A percentile compares a stretch with the other conserved stretches of the same genome.
phyloP scores from a whole-genome alignment of 1,140 invertebrate genomes.

The Oncopodura yosiiana region DNA sequence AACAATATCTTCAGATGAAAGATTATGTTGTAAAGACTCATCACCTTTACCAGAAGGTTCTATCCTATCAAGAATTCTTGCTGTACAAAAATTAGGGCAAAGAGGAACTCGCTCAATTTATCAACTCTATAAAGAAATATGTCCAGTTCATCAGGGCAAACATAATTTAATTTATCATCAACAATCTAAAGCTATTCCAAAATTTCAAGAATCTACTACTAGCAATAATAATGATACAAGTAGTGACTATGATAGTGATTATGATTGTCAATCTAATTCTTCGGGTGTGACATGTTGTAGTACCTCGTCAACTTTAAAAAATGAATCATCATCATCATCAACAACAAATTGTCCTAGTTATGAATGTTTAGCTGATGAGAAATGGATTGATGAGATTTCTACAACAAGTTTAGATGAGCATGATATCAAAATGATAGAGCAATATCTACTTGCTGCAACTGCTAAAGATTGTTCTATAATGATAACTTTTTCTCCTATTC shows the following conservation, averaged over 20 bases:
- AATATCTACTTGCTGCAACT: slow-evolving; percentile 46
- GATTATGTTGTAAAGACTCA: slow-evolving; percentile 8
- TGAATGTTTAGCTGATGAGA: slow-evolving; percentile 13
- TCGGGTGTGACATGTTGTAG: too few relatives aligned
- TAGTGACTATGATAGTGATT: too few relatives aligned
- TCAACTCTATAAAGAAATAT: slow-evolving; percentile 36
- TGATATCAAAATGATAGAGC: slow-evolving; percentile 39
- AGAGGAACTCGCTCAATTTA: slow-evolving; percentile 35
- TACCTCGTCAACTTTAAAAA: too few relatives aligned
- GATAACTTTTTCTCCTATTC: slow-evolving; percentile 40
- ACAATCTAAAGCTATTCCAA: too few relatives aligned
- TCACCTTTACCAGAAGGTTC: slow-evolving; percentile 37
- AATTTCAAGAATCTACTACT: too few relatives aligned
- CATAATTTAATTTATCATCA: background rate
- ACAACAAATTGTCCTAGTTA: slow-evolving; percentile 20
- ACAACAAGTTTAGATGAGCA: background rate
- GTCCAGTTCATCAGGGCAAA: slow-evolving; percentile 16
- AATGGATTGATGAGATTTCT: slow-evolving; percentile 28
- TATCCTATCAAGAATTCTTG: slow-evolving; percentile 38
- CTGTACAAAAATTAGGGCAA: slow-evolving; percentile 38
- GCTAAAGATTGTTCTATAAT: slow-evolving; percentile 51
- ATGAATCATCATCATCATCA: background rate
- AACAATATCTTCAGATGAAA: background rate
- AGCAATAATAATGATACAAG: too few relatives aligned
- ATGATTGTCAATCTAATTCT: too few relatives aligned